Evolutionary conservation across 2,888 invertebrate species (phyloP), one percentile per base, ranked within the genome.

Genomic region (Apeira syringaria): DNA sequence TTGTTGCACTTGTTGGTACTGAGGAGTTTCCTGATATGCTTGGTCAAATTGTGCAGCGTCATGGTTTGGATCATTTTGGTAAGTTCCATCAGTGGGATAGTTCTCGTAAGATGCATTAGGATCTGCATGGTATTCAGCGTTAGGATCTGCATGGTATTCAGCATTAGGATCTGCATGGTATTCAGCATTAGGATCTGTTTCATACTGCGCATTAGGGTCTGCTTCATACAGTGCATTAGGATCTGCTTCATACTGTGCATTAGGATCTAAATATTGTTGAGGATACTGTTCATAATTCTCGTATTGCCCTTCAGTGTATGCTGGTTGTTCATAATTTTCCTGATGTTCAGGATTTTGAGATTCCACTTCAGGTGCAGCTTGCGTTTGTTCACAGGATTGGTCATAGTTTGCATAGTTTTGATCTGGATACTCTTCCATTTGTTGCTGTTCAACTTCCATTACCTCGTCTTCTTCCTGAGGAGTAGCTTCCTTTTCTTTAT

Each of bases 271-370:
- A 48, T 80, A 79, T 42, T 72, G 70, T 45, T 75, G 71, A 31
- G 71, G 71, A 53, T 76, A 76, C 27, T 78, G 75, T 41, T 76
- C 77, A 42, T 81, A 80, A 48, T 80, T 77, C 46, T 77, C 77
- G 34, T 78, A 78, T 36, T 80, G 73, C 33, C 69, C 79, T 30
- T 80, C 77, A 30, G 66, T 59, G 39, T 71, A 73, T 39, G 61
- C 66, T n/a, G 60, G 58, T 12, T 66, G 61, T 18, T 63, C 66
- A 12, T 56, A 60, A 33, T 53, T 53, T 12, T 46, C 66, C 33
- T 73, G 65, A 30, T 71, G 71, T 37, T 74, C 70, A 30, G 65
- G 44, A 28, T 32, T 58, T 24, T 64, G 59, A 51, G 69, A 68
- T 30, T 65, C 60, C 8, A 55, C 41, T 24, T 44, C 40, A 17